phyloP scores from a whole-genome alignment of 1,140 invertebrate genomes.

The Argopecten irradians region DNA sequence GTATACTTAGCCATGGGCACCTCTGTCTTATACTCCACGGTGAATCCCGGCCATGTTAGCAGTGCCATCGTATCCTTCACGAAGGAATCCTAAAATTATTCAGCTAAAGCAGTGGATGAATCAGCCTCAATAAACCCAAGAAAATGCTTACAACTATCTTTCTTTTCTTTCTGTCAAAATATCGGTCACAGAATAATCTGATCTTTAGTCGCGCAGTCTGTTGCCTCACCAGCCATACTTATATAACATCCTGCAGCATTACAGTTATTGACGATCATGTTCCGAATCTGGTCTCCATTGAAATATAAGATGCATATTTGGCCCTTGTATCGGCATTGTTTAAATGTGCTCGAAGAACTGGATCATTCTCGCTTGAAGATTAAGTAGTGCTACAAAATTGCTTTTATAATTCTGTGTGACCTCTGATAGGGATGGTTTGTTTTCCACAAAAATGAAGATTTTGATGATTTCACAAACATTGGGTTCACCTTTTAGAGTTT shows the following conservation, averaged over 20 bases:
- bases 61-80: slow-evolving; percentile 45
- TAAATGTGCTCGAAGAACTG: no score
- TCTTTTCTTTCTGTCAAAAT: not conserved
- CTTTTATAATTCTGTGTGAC: no score
- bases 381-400: no score
- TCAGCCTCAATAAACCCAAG: not conserved
- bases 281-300: slow-evolving; percentile 29
- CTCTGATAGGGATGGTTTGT: no score
- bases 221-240: slow-evolving; percentile 34
- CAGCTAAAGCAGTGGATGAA: not conserved
- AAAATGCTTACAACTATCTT: not conserved
- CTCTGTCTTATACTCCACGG: slow-evolving; percentile 32
- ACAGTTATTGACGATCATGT: not conserved
- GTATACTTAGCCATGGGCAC: slow-evolving; percentile 35
- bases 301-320: no score
- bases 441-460: no score
- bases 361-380: no score
- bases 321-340: no score
- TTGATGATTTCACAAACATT: no score
- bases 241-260: slow-evolving; percentile 20
- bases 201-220: slow-evolving; percentile 25
- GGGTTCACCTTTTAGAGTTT: no score
- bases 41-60: slow-evolving; percentile 36
- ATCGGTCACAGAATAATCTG: slow-evolving; percentile 24
- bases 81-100: not conserved